These are phyloP conservation scores for Stratiolaelaps scimitus DNA, from an alignment of 1,140 invertebrate species.

Conservation along the genomic window DNA sequence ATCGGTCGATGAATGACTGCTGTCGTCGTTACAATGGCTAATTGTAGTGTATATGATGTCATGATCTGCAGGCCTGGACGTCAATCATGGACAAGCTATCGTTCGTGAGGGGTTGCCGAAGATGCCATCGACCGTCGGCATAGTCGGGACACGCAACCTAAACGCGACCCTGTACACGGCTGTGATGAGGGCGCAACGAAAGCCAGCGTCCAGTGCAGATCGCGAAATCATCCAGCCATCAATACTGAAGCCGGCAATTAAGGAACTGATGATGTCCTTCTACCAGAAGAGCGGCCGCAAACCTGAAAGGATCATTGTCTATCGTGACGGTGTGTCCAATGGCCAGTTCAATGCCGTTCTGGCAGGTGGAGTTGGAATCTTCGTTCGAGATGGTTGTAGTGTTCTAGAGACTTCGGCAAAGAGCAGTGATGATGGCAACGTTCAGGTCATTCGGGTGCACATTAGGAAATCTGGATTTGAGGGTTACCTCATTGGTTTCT, in stretches of 20 bases:
- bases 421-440: neutral
- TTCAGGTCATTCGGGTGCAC: too few species aligned
- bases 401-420: conserved; percentile 28
- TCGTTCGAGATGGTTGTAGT: conserved; percentile 35
- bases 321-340: conserved; percentile 44
- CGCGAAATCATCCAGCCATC: neutral
- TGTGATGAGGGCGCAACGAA: neutral
- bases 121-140: conserved; percentile 13
- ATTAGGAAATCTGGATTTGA: too few species aligned
- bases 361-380: too few species aligned
- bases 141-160: neutral
- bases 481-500: too few species aligned
- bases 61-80: conserved; percentile 13
- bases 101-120: neutral
- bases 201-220: neutral
- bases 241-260: neutral
- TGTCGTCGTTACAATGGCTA: too few species aligned
- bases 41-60: neutral
- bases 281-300: conserved; percentile 28
- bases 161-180: conserved; percentile 16
- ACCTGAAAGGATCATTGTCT: conserved; percentile 42
- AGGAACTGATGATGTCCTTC: conserved; percentile 30
- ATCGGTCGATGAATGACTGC: too few species aligned
- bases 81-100: conserved; percentile 7
- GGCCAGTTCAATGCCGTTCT: conserved; percentile 42